Conservation (phyloP, 2,888 invertebrate genomes). For the Ischnura elegans region DNA sequence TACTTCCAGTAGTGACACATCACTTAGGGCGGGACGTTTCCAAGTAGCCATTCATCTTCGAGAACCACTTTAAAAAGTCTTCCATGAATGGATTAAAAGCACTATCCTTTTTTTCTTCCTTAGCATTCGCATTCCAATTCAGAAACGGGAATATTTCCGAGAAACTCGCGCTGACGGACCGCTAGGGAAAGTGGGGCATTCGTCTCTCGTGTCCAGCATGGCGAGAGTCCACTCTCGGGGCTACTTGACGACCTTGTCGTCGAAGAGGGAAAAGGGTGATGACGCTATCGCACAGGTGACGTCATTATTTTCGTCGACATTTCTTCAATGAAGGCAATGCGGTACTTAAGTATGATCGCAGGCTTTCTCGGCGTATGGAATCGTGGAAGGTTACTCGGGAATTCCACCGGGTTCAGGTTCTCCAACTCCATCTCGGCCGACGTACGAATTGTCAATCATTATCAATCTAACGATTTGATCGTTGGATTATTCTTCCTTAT, state of each 20-base stretch:
- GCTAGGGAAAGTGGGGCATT: not conserved
- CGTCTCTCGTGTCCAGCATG: not conserved
- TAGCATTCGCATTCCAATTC: not conserved
- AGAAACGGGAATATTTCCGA: not conserved
- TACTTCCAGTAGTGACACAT: not conserved
- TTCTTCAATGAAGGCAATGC: too few relatives aligned
- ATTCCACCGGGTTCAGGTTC: too few relatives aligned
- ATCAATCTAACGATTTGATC: too few relatives aligned
- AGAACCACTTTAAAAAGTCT: not conserved
- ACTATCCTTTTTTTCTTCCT: not conserved
- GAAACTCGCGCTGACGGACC: not conserved
- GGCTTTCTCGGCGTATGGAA: too few relatives aligned
- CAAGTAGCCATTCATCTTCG: not conserved
- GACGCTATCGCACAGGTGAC: not conserved
- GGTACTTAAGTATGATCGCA: too few relatives aligned
- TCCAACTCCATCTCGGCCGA: too few relatives aligned
- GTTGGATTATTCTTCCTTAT: too few relatives aligned
- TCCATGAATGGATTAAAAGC: slow-evolving; percentile 22
- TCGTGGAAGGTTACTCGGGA: too few relatives aligned
- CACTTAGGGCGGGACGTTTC: not conserved
- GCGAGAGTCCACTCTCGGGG: not conserved
- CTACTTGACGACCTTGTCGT: not conserved
- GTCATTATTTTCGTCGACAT: not conserved
- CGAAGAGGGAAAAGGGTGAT: not conserved
- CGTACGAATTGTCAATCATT: too few relatives aligned